A percentile compares a stretch with the other conserved stretches of the same genome.
phyloP scores from a whole-genome alignment of 30 jellyfish, hydroid and myxozoan species.

The Catostylus mosaicus region DNA sequence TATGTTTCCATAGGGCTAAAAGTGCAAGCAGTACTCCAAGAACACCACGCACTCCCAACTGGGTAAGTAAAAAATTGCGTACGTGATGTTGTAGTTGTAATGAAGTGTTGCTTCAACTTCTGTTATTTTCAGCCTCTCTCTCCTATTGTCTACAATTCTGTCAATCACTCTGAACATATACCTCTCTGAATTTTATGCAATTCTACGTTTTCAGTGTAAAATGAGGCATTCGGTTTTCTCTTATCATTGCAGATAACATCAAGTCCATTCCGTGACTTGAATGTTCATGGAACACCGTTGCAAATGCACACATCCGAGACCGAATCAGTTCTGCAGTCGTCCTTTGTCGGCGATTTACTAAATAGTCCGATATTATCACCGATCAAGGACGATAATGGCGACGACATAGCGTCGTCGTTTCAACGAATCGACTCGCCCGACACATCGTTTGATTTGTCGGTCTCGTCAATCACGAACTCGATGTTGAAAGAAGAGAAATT shows the following conservation, averaged over 20 bases:
- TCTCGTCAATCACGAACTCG: slow-evolving; percentile 17
- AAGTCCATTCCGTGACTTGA: slow-evolving; percentile 51
- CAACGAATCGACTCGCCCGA: slow-evolving; percentile 54
- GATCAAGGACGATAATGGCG: slow-evolving; percentile 42
- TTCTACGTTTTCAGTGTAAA: too few relatives aligned
- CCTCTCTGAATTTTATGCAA: too few relatives aligned
- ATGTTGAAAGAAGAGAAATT: slow-evolving; percentile 3
- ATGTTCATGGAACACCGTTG: slow-evolving; percentile 25
- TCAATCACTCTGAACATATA: too few relatives aligned
- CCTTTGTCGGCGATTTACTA: slow-evolving; percentile 50
- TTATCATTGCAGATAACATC: slow-evolving; percentile 37
- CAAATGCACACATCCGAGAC: slow-evolving; percentile 1
- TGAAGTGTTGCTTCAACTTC: too few relatives aligned
- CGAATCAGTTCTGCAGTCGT: slow-evolving; percentile 56
- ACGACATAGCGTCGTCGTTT: slow-evolving; percentile 17
- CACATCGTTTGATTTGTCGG: slow-evolving; percentile 27
- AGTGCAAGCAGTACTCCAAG: slow-evolving; percentile 43
- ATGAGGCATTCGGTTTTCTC: background rate
- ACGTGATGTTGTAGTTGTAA: too few relatives aligned
- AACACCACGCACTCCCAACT: slow-evolving; percentile 66
- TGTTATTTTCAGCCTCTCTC: too few relatives aligned
- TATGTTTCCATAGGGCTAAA: slow-evolving; percentile 3
- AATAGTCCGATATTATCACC: slow-evolving; percentile 60
- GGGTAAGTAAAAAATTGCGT: too few relatives aligned
- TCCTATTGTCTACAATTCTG: too few relatives aligned